Percentiles rank a stretch among this genome's conserved stretches.
phyloP scores from a whole-genome alignment of 2,888 invertebrate genomes.

The Drosophila anceps region DNA sequence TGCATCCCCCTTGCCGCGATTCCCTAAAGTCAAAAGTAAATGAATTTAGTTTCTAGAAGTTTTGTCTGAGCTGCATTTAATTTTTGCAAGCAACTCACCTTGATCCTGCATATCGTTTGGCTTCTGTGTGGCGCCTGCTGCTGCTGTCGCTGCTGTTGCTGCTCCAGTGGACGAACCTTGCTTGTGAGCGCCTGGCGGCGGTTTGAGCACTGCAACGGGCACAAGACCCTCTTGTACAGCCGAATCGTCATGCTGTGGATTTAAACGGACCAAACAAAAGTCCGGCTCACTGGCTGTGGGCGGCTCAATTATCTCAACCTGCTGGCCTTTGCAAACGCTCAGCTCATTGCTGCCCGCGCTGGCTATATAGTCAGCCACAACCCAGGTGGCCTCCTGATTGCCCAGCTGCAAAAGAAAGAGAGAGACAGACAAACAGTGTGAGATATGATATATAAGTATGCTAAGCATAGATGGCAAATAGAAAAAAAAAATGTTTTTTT shows the following conservation, averaged over 20 bases:
- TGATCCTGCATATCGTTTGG: slow-evolving; percentile 84
- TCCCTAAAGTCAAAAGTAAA: slow-evolving; percentile 83
- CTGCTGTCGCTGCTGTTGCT: slow-evolving; percentile 21
- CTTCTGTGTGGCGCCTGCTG: slow-evolving; percentile 70
- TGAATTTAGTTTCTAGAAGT: slow-evolving; percentile 1
- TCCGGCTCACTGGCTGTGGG: slow-evolving; percentile 89
- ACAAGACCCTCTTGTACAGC: slow-evolving; percentile 91
- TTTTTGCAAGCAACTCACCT: slow-evolving; percentile 61
- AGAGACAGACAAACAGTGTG: not conserved
- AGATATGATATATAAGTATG: slow-evolving; percentile 17
- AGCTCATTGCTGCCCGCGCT: slow-evolving; percentile 91
- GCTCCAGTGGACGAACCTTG: slow-evolving; percentile 55
- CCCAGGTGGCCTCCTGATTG: slow-evolving; percentile 95
- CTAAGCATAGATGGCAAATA: slow-evolving; percentile 31
- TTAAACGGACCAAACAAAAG: slow-evolving; percentile 90
- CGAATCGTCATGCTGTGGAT: slow-evolving; percentile 86
- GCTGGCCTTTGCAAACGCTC: slow-evolving; percentile 95
- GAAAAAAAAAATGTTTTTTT: not conserved
- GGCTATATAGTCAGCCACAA: slow-evolving; percentile 93
- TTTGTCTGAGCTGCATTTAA: not conserved
- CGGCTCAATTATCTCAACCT: slow-evolving; percentile 94
- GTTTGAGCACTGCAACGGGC: slow-evolving; percentile 91
- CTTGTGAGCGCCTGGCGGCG: slow-evolving; percentile 88
- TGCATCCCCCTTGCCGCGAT: slow-evolving; percentile 83
- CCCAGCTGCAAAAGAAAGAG: slow-evolving; percentile 87